Evolutionary conservation across 1,140 invertebrate species (phyloP).

Genomic region (Aphelenchoides avenae): DNA sequence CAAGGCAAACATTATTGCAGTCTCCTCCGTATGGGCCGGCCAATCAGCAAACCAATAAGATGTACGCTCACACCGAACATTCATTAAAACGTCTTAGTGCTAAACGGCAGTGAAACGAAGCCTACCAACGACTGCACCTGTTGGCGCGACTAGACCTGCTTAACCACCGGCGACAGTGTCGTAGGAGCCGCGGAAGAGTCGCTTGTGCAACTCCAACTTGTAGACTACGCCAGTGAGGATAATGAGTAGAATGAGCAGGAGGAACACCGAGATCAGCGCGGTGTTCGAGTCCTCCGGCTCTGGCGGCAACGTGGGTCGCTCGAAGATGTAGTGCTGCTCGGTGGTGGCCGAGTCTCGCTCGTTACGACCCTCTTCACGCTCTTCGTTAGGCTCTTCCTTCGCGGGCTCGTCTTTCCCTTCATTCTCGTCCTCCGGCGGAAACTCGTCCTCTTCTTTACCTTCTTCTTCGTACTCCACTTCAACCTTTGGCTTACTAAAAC

Average conservation of each 20-base stretch:
- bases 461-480: slow-evolving; percentile 43
- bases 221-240: slow-evolving; percentile 52
- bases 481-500: slow-evolving; percentile 9
- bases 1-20: too few relatives aligned
- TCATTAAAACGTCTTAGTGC: too few relatives aligned
- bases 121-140: too few relatives aligned
- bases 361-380: slow-evolving; percentile 3
- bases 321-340: slow-evolving; percentile 53
- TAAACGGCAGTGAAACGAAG: too few relatives aligned
- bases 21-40: too few relatives aligned
- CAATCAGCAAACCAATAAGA: too few relatives aligned
- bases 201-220: slow-evolving; percentile 54
- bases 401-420: slow-evolving; percentile 27
- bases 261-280: slow-evolving; percentile 45
- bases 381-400: slow-evolving; percentile 14
- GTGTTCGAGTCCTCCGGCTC: slow-evolving; percentile 53
- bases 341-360: slow-evolving; percentile 19
- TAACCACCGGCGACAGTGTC: slow-evolving; percentile 55
- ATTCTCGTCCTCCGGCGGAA: slow-evolving; percentile 31
- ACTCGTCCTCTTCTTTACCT: slow-evolving; percentile 15
- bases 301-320: slow-evolving; percentile 52
- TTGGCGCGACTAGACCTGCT: not conserved
- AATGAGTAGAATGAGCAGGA: slow-evolving; percentile 55
- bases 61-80: too few relatives aligned
- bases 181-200: slow-evolving; percentile 50